Conservation (phyloP, 2,113 vertebrate genomes). For the Scomber japonicus region DNA sequence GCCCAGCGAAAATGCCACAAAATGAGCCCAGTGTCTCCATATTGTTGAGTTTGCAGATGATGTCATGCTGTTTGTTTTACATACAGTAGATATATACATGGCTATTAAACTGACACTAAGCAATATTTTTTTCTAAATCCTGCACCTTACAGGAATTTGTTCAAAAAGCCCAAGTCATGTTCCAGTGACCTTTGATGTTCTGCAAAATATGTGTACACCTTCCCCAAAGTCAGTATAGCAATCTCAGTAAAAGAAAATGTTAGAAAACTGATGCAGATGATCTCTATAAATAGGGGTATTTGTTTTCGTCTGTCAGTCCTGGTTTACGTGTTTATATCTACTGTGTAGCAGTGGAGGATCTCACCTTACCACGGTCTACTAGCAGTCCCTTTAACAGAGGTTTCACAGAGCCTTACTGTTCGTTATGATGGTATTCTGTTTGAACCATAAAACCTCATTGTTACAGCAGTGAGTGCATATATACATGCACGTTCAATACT, state of each 20-base stretch:
- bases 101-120: not conserved
- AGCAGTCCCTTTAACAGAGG: slow-evolving; percentile 21
- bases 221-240: not conserved
- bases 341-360: slow-evolving; percentile 5
- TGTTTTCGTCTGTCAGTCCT: not conserved
- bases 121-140: slow-evolving; percentile 1
- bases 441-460: slow-evolving; percentile 61
- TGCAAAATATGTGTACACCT: not conserved
- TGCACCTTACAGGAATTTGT: not conserved
- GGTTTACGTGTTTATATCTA: not conserved
- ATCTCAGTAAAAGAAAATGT: not conserved
- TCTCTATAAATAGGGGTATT: not conserved
- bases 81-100: not conserved
- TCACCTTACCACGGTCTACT: slow-evolving; percentile 7
- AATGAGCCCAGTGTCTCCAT: not conserved
- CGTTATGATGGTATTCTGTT: not conserved
- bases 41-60: slow-evolving; percentile 11
- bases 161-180: not conserved
- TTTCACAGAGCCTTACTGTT: slow-evolving; percentile 55
- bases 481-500: not conserved
- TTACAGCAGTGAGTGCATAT: slow-evolving; percentile 17
- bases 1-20: not conserved
- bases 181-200: slow-evolving; percentile 23
- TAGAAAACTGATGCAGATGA: not conserved
- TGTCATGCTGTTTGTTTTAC: not conserved